phyloP scores from a whole-genome alignment of 1,140 invertebrate genomes.

The Anoplolepis gracilipes region DNA sequence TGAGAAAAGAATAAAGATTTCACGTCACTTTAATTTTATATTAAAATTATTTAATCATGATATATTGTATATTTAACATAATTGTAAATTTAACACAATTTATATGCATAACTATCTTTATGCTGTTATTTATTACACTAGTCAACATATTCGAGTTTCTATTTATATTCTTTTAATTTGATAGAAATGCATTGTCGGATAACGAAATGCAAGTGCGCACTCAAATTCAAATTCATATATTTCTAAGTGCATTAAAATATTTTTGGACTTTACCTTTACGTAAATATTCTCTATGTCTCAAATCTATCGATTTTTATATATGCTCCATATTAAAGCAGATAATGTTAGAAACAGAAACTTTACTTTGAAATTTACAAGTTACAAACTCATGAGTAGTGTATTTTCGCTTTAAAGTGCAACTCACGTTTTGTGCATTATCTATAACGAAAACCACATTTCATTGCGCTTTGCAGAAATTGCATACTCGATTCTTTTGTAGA shows the following conservation, averaged over 20 bases:
- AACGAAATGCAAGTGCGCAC: background rate
- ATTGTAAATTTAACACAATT: background rate
- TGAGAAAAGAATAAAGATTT: background rate
- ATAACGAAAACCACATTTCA: constrained; percentile 17
- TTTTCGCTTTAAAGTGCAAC: constrained; percentile 15
- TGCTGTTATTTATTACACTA: background rate
- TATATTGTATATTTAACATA: background rate
- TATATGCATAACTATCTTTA: background rate
- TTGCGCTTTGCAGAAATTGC: background rate
- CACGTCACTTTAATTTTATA: background rate
- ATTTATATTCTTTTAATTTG: background rate
- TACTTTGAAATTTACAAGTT: background rate
- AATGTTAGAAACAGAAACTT: background rate
- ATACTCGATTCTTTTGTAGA: background rate
- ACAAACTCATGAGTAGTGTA: background rate
- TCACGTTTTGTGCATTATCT: constrained; percentile 39
- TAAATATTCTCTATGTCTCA: background rate
- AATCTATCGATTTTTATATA: background rate
- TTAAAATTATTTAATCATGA: background rate
- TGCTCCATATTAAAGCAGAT: background rate
- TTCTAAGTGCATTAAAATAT: constrained; percentile 4
- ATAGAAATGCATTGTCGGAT: background rate
- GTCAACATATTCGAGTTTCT: background rate
- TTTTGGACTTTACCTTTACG: background rate
- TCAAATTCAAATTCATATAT: constrained; percentile 9